Evolutionary conservation across 1,140 invertebrate species (phyloP), one percentile per base, ranked within the genome.

Genomic region (Temnothorax nylanderi): DNA sequence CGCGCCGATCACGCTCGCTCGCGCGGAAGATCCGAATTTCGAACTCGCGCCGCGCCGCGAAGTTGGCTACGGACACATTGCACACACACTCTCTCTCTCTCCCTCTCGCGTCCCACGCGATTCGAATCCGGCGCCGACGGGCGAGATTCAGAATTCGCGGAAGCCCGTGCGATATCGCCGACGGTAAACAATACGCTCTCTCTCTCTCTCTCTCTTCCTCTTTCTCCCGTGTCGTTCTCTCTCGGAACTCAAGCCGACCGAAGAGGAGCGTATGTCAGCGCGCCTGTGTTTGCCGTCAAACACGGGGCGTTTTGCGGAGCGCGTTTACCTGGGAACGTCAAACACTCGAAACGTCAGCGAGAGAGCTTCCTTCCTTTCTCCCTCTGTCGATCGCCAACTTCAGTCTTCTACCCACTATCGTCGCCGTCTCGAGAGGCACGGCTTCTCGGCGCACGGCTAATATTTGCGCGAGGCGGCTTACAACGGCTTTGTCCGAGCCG

Each of bases 201-300:
- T 8, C 32, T 34, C 69, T 54, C 69, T 18, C 47, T 16, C 18
- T 26, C n/a, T 49, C 44, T 26, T n/a, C 41, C 21, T 26, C 13
- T 72, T 26, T 72, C 44, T 5, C 8, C 13, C 4, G 10, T 56
- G 4, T 26, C 37, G 37, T 6, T 13, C 7, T 1, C 64, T 60
- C 54, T 41, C 34, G 72, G n/a, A 56, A 44, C 18, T 16, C n/a
- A 26, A 26, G 3, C 6, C 60, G 18, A n/a, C 26, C 11, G 8
- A 13, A 26, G 58, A 16, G 11, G 47, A 65, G 32, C 58, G 76
- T 65, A 65, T 41, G 41, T 47, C 41, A 18, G 18, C 72, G 58
- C 49, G 51, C 4, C 44, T 82, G 51, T 75, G 62, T 92, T 92
- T 92, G 89, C 89, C 87, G 87, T 88, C 87, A 91, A 93, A 92